A percentile compares a stretch with the other conserved stretches of the same genome.
Conservation (phyloP, 2,888 invertebrate genomes). For the Pecten maximus region DNA sequence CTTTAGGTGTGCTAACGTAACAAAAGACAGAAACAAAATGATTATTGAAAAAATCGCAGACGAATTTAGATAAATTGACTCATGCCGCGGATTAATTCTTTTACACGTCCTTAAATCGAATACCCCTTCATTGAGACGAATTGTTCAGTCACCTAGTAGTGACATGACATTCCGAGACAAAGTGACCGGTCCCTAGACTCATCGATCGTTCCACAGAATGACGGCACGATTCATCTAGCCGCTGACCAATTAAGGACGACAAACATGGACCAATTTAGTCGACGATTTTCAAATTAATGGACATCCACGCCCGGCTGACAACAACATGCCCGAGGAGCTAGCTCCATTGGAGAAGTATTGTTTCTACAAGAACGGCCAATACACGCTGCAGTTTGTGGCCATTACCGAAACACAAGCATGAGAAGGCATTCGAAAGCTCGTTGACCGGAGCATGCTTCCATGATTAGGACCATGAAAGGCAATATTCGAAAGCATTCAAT, state of each 20-base stretch:
- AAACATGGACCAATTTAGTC: neutral
- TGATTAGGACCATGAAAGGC: neutral
- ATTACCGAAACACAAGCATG: neutral
- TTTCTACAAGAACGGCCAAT: neutral
- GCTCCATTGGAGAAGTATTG: neutral
- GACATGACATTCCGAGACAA: neutral
- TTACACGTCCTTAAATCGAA: neutral
- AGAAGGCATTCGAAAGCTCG: slow-evolving; percentile 9
- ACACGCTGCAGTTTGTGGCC: neutral
- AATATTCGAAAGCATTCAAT: neutral
- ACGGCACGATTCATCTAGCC: slow-evolving; percentile 1
- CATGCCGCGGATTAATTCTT: neutral
- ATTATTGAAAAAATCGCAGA: neutral
- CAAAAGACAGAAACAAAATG: neutral
- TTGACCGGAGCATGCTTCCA: neutral
- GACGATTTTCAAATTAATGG: slow-evolving; percentile 20
- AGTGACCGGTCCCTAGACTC: neutral
- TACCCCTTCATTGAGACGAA: slow-evolving; percentile 5
- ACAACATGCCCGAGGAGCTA: slow-evolving; percentile 18
- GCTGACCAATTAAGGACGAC: neutral
- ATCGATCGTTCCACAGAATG: neutral
- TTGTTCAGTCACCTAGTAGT: neutral
- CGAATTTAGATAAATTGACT: neutral
- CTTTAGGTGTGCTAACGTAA: neutral
- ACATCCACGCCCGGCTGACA: slow-evolving; percentile 2